These are phyloP conservation scores for Catostylus mosaicus DNA, from an alignment of 30 jellyfish, hydroid and myxozoan genomes.

Conservation along the genomic window DNA sequence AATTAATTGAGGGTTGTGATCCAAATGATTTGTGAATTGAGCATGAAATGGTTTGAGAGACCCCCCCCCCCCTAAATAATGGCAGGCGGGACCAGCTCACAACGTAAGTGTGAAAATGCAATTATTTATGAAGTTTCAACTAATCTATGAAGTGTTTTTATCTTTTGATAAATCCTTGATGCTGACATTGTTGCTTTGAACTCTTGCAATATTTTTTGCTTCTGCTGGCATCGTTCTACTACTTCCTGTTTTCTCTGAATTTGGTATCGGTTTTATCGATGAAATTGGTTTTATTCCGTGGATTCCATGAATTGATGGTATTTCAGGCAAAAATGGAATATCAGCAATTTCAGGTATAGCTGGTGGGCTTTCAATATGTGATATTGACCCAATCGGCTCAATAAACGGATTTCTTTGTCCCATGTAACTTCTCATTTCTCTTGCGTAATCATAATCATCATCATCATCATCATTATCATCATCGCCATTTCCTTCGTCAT, in stretches of 20 bases:
- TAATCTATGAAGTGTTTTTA: neutral
- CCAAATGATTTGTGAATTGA: no score
- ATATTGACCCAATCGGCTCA: constrained; percentile 33
- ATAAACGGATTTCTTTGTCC: neutral
- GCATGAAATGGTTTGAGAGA: no score
- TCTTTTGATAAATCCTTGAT: constrained; percentile 7
- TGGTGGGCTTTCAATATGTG: constrained; percentile 54
- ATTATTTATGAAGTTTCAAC: no score
- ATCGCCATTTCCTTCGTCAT: constrained; percentile 20
- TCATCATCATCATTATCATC: constrained; percentile 3
- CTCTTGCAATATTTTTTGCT: constrained; percentile 17
- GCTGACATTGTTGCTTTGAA: constrained; percentile 39
- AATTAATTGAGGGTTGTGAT: no score
- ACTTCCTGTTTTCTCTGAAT: constrained; percentile 13
- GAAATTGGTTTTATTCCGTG: constrained; percentile 33
- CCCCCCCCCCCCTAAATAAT: no score
- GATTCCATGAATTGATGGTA: constrained; percentile 48
- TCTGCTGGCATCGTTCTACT: constrained; percentile 10
- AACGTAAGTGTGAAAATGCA: no score
- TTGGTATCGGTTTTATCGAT: constrained; percentile 19
- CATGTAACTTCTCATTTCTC: neutral
- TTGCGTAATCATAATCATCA: constrained; percentile 5
- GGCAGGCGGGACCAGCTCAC: no score
- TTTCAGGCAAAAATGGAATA: constrained; percentile 54
- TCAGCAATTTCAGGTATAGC: constrained; percentile 58